These are phyloP conservation scores for Tenthredo notha DNA, from an alignment of 2,888 invertebrate species.

Conservation along the genomic window DNA sequence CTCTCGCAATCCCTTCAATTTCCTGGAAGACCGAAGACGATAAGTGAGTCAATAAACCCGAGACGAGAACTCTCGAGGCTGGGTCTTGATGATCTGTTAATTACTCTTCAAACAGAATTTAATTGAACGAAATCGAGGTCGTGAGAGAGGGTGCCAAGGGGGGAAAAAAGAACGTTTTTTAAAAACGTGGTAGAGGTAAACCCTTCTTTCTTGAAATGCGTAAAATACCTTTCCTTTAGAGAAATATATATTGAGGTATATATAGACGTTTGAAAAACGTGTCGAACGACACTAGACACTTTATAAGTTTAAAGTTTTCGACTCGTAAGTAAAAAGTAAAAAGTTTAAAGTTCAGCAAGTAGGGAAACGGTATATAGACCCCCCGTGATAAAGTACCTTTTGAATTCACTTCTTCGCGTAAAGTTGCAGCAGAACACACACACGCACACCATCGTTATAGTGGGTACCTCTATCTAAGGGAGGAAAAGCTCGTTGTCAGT, in stretches of 20 bases:
- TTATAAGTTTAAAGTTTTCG: conserved; percentile 26
- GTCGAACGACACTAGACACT: conserved; percentile 42
- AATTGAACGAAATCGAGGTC: conserved; percentile 13
- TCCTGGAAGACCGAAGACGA: conserved; percentile 24
- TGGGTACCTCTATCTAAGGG: neutral
- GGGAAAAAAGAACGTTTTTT: neutral
- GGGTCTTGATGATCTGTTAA: conserved; percentile 21
- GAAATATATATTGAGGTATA: neutral
- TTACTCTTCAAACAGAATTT: conserved; percentile 35
- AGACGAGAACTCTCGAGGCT: conserved; percentile 3
- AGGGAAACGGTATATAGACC: neutral
- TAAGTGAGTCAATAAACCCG: conserved; percentile 42
- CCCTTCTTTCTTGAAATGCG: conserved; percentile 8
- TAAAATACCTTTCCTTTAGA: neutral
- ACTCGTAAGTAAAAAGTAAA: conserved; percentile 27
- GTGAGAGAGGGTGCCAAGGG: neutral
- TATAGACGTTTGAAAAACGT: conserved; percentile 24
- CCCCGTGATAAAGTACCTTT: conserved; percentile 36
- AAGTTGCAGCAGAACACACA: neutral
- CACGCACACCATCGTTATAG: neutral
- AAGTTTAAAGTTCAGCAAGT: conserved; percentile 31
- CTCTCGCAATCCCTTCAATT: conserved; percentile 39
- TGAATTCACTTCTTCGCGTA: neutral
- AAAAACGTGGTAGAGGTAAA: neutral
- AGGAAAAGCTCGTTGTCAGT: conserved; percentile 26